A percentile compares a stretch with the other conserved stretches of the same genome.
Evolutionary conservation across 2,888 invertebrate species (phyloP).

Genomic region (Tryphoninae sp.): DNA sequence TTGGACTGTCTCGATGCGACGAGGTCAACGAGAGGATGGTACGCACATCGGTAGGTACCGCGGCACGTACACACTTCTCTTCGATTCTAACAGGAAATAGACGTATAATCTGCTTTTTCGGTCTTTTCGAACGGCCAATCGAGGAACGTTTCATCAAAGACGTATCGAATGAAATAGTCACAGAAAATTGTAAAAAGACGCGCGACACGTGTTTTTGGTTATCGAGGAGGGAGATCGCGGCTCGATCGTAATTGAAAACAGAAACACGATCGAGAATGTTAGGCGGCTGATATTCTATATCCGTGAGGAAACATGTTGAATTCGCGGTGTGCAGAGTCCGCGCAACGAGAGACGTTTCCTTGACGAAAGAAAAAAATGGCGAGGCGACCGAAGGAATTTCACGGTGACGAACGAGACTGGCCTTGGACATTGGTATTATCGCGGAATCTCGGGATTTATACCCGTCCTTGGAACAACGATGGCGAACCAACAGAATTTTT

Average conservation of each 20-base stretch:
- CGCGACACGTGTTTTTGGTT: not conserved
- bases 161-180: not conserved
- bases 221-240: not conserved
- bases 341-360: constrained; percentile 21
- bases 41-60: constrained; percentile 37
- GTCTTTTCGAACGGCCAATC: not conserved
- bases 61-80: not conserved
- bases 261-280: constrained; percentile 11
- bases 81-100: not conserved
- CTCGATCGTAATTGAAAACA: constrained; percentile 51
- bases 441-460: constrained; percentile 11
- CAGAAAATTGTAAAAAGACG: not conserved
- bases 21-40: constrained; percentile 70
- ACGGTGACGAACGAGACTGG: constrained; percentile 17
- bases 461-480: constrained; percentile 40
- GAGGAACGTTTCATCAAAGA: not conserved
- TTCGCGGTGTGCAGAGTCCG: constrained; percentile 10
- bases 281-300: constrained; percentile 1
- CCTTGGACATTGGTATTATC: constrained; percentile 6
- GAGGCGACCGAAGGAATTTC: constrained; percentile 34
- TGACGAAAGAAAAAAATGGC: constrained; percentile 1
- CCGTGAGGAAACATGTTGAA: not conserved
- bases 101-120: not conserved
- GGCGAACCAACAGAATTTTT: constrained; percentile 5
- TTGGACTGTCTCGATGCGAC: constrained; percentile 66